A percentile compares a stretch with the other conserved stretches of the same genome.
Evolutionary conservation across 2,113 vertebrate species (phyloP).

Genomic region (Pycnonotus jocosus): DNA sequence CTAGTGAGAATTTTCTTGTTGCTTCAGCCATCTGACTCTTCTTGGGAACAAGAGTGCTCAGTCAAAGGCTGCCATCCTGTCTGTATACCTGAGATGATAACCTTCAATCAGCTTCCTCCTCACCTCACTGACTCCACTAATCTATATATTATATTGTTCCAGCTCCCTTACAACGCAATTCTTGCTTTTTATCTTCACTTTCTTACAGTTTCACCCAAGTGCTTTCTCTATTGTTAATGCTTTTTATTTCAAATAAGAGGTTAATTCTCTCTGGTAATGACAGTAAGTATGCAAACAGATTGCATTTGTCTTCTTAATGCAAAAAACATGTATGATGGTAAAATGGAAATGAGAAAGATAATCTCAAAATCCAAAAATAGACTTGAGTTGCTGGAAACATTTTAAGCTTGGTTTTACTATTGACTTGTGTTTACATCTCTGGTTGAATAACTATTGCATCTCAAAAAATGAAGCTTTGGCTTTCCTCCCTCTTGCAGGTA

Average conservation of each 20-base stretch:
- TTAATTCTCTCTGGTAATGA: neutral
- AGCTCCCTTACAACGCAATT: neutral
- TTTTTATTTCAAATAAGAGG: neutral
- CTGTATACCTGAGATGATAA: neutral
- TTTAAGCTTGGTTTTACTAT: neutral
- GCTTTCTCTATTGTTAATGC: neutral
- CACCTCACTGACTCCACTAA: neutral
- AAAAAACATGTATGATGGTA: neutral
- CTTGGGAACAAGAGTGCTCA: neutral
- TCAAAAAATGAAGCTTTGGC: neutral
- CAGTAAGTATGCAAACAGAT: neutral
- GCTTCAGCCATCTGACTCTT: neutral
- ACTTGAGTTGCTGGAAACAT: neutral
- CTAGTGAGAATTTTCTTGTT: neutral
- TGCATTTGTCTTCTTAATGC: neutral
- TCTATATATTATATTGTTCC: neutral
- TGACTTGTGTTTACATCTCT: neutral
- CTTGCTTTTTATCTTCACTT: neutral
- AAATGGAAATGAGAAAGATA: neutral
- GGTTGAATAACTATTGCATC: neutral
- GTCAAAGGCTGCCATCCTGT: neutral
- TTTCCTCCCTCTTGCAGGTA: neutral
- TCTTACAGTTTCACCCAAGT: neutral
- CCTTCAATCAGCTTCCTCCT: neutral
- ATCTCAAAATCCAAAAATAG: neutral